Conservation (phyloP, 2,888 invertebrate genomes). For the Drosophila niveifrons region DNA sequence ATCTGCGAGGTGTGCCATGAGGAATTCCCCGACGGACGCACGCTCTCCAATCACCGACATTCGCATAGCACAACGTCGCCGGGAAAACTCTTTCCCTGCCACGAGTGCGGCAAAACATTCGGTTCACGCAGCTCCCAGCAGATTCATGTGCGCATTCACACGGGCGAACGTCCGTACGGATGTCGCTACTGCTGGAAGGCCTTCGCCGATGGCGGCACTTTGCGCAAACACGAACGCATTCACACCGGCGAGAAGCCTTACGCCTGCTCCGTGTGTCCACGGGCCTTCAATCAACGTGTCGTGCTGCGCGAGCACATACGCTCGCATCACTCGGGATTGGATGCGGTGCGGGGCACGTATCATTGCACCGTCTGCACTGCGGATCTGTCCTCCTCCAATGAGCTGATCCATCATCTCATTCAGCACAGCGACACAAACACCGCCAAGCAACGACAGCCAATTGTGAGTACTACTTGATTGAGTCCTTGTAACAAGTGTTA, state of each 20-base stretch:
- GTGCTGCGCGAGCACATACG: slow-evolving; percentile 94
- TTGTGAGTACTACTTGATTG: slow-evolving; percentile 83
- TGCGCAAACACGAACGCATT: slow-evolving; percentile 93
- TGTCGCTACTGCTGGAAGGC: slow-evolving; percentile 96
- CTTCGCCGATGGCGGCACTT: slow-evolving; percentile 94
- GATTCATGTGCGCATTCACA: slow-evolving; percentile 94
- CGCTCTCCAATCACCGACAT: slow-evolving; percentile 90
- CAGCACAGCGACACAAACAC: slow-evolving; percentile 95
- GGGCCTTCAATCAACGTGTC: slow-evolving; percentile 94
- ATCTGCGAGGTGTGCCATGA: slow-evolving; percentile 90
- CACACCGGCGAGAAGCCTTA: slow-evolving; percentile 95
- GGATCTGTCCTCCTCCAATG: slow-evolving; percentile 89
- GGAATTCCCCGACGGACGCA: slow-evolving; percentile 90
- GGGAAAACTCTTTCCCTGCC: slow-evolving; percentile 91
- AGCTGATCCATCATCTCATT: slow-evolving; percentile 92
- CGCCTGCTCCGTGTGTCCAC: slow-evolving; percentile 94
- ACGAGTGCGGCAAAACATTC: slow-evolving; percentile 94
- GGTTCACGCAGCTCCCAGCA: slow-evolving; percentile 94
- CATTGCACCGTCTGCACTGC: slow-evolving; percentile 92
- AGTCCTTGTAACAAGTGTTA: too few species aligned
- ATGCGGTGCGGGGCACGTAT: slow-evolving; percentile 89
- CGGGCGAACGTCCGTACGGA: slow-evolving; percentile 93
- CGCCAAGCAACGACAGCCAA: slow-evolving; percentile 91
- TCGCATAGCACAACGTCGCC: slow-evolving; percentile 86
- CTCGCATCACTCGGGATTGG: slow-evolving; percentile 94